Evolutionary conservation across 2,888 invertebrate genomes (phyloP), one percentile per base, ranked within the genome.

Genomic region (Tenthredo notha): DNA sequence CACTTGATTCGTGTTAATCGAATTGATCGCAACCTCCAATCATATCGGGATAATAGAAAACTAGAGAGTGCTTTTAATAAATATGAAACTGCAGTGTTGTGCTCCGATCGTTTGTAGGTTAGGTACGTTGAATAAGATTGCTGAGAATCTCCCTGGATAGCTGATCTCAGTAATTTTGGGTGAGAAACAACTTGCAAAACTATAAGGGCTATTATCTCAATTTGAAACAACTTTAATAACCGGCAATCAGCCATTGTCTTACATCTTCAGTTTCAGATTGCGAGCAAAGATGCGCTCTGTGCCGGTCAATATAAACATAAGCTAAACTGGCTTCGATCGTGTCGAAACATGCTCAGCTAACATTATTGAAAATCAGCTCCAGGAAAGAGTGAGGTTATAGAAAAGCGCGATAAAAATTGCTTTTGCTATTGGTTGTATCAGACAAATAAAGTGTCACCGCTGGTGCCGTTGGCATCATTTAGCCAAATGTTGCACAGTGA

Each of bases 101-200:
- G 77, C 77, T 54, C 6, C 50, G 54, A 50, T 9, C 15, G 54
- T 54, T 77, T 33, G 18, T 77, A 77, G 77, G 77, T 77, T 77
- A 77, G 77, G 54, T 74, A 29, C 29, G 77, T 10, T 1, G 4
- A 33, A 33, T 54, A 54, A 50, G 15, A 25, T 54, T 33, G 29
- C 29, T 54, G n/a, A 21, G 29, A 54, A 54, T 40, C 54, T 29
- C 9, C 2, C 12, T 18, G 50, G 54, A 33, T 50, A 25, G 54
- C 33, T 29, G 40, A 29, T 33, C 15, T 54, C 33, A 18, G 25
- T 54, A 50, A n/a, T 29, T 29, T 77, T 18, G 18, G 5, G 5
- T 33, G 33, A n/a, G 54, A 18, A 33, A 33, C 29, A 29, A 3
- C 3, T 12, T 25, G 6, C 21, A 15, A 75, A 25, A 29, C 43